Conservation (phyloP, 1,140 invertebrate species). For the Callitettix versicolor region DNA sequence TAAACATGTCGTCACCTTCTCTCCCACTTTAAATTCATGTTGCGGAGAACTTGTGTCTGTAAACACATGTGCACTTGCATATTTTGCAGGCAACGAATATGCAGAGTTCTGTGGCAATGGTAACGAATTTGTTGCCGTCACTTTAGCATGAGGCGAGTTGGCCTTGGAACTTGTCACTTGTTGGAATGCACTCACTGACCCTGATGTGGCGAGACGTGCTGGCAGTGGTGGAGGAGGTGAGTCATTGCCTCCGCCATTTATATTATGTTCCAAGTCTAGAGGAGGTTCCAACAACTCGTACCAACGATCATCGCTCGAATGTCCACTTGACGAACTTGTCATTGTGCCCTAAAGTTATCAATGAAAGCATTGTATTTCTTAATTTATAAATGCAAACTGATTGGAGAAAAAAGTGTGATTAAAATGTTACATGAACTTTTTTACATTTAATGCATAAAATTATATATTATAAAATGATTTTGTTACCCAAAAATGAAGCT, state of each 20-base stretch:
- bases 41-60: slow-evolving; percentile 21
- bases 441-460: neutral
- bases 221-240: slow-evolving; percentile 43
- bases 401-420: neutral
- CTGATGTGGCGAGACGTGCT: slow-evolving; percentile 24
- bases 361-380: neutral
- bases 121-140: slow-evolving; percentile 35
- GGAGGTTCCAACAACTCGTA: slow-evolving; percentile 41
- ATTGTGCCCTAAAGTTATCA: slow-evolving; percentile 38
- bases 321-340: slow-evolving; percentile 52
- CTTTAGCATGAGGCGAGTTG: slow-evolving; percentile 19
- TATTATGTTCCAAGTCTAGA: slow-evolving; percentile 27
- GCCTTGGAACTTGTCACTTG: slow-evolving; percentile 17
- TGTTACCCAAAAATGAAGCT: neutral
- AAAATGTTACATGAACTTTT: neutral
- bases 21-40: slow-evolving; percentile 42
- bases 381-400: neutral
- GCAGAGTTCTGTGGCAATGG: slow-evolving; percentile 28
- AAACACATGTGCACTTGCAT: neutral
- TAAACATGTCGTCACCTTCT: slow-evolving; percentile 39
- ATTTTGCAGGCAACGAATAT: neutral
- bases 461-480: neutral
- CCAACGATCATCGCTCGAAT: slow-evolving; percentile 57
- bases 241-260: slow-evolving; percentile 16
- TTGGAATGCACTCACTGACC: slow-evolving; percentile 23